Base-by-base conservation (phyloP, 2,113 vertebrate genomes). In the Rhinichthys klamathensis region DNA sequence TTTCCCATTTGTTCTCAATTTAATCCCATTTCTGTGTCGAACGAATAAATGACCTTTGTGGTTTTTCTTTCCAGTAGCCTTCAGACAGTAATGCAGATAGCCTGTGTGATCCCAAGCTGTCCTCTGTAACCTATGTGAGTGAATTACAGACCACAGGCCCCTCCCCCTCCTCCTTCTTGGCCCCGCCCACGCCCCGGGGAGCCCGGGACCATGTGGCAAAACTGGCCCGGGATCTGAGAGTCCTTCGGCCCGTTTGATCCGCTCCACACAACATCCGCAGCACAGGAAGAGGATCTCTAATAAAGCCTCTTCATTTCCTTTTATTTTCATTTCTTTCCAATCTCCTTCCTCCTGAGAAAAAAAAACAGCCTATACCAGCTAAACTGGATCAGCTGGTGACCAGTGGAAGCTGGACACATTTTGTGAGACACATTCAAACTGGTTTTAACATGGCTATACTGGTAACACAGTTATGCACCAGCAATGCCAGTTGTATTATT, bases 261-360 rank as follows among this genome's bases (percentile, higher is more conserved):
- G 81, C 80, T 80, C 80, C 80, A 25, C 61, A 41, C 30, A 25
- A 84, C 75, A 86, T 80, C 80, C 63, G 67, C 9, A 16, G 70
- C 56, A 32, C 78, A 30, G 67, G 70, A 80, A 70, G 51, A 84
- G 51, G 51, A 65, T 76, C 44, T 79, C 70, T 76, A 69, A 77
- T 86, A 88, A 86, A 84, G 85, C 61, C 56, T 25, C 61, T 77
- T 86, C 69, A 76, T 86, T 86, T 86, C 81, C 76, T 77, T 86
- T 85, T 76, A 38, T 75, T 80, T 76, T 67, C 41, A 44, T 63
- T 35, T 80, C 61, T 11, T 73, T 51, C 27, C 21, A 10, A 61
- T 76, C 80, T 84, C 80, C 44, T 61, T 67, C 18, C 72, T 78
- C 25, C 11, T 51, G 12, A 51, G 30, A 25, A n/a, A 58, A 56